Evolutionary conservation across 2,888 invertebrate species (phyloP).

Genomic region (Bugula neritina): DNA sequence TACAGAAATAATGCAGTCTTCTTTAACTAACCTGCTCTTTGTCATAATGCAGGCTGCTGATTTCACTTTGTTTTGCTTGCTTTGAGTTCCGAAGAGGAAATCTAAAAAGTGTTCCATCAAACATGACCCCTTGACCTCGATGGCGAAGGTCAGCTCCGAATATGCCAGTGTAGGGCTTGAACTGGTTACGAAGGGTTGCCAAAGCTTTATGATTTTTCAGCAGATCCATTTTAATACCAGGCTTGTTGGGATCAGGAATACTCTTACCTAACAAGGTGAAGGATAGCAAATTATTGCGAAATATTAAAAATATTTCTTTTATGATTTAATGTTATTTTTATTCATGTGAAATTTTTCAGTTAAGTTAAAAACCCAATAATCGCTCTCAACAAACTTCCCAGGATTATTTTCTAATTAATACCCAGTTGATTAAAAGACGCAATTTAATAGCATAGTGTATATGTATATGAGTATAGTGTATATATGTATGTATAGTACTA

Average conservation of each 20-base stretch:
- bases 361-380: too few relatives aligned
- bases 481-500: too few relatives aligned
- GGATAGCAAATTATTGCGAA: too few relatives aligned
- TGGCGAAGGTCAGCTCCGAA: slow-evolving; percentile 37
- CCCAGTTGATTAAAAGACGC: too few relatives aligned
- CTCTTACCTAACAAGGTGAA: slow-evolving; percentile 31
- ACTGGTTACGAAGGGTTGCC: slow-evolving; percentile 37
- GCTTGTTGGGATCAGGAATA: slow-evolving; percentile 34
- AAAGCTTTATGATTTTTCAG: slow-evolving; percentile 34
- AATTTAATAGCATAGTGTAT: too few relatives aligned
- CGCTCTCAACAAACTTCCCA: too few relatives aligned
- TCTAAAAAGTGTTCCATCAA: slow-evolving; percentile 44
- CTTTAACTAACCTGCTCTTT: slow-evolving; percentile 32
- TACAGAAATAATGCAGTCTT: too few relatives aligned
- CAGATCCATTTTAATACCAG: slow-evolving; percentile 39
- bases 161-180: slow-evolving; percentile 40
- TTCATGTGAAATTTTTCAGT: too few relatives aligned
- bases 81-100: slow-evolving; percentile 42
- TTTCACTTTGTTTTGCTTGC: slow-evolving; percentile 42
- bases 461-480: too few relatives aligned
- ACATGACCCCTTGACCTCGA: slow-evolving; percentile 29
- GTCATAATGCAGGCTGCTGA: slow-evolving; percentile 38
- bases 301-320: too few relatives aligned
- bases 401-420: too few relatives aligned
- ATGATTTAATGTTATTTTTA: too few relatives aligned